Conservation (phyloP, 92 coral and sea anemone genomes). For the Parazoanthus atlanticus region DNA sequence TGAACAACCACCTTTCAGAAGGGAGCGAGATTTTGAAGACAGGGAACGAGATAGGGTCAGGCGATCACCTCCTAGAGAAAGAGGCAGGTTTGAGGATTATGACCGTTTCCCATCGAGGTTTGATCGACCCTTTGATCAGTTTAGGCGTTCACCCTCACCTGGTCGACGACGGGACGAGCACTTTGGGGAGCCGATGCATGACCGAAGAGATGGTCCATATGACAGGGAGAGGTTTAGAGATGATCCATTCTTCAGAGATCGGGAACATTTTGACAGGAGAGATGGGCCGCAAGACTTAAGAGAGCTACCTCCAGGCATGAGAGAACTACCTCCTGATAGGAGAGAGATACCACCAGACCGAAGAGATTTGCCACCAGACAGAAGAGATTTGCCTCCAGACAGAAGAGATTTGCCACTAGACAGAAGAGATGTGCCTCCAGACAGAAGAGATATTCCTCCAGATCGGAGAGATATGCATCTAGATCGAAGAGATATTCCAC, state of each 20-base stretch:
- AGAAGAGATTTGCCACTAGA: slow-evolving; percentile 28
- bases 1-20: slow-evolving; percentile 62
- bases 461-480: slow-evolving; percentile 15
- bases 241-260: slow-evolving; percentile 78
- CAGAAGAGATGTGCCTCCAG: slow-evolving; percentile 29
- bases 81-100: slow-evolving; percentile 71
- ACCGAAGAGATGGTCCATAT: slow-evolving; percentile 75
- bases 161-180: slow-evolving; percentile 69
- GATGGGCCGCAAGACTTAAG: slow-evolving; percentile 42
- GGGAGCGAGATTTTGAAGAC: slow-evolving; percentile 61
- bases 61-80: slow-evolving; percentile 77
- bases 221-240: slow-evolving; percentile 82
- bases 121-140: slow-evolving; percentile 75
- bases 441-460: slow-evolving; percentile 14
- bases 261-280: slow-evolving; percentile 63
- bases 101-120: slow-evolving; percentile 80
- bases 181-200: slow-evolving; percentile 63
- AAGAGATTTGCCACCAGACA: background rate
- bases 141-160: slow-evolving; percentile 74
- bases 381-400: slow-evolving; percentile 18
- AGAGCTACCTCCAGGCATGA: slow-evolving; percentile 32
- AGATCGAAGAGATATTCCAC: slow-evolving; percentile 6
- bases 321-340: slow-evolving; percentile 22
- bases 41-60: slow-evolving; percentile 68
- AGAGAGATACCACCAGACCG: background rate